phyloP scores from a whole-genome alignment of 2,113 vertebrate genomes.

The Greenwoodochromis staneri region DNA sequence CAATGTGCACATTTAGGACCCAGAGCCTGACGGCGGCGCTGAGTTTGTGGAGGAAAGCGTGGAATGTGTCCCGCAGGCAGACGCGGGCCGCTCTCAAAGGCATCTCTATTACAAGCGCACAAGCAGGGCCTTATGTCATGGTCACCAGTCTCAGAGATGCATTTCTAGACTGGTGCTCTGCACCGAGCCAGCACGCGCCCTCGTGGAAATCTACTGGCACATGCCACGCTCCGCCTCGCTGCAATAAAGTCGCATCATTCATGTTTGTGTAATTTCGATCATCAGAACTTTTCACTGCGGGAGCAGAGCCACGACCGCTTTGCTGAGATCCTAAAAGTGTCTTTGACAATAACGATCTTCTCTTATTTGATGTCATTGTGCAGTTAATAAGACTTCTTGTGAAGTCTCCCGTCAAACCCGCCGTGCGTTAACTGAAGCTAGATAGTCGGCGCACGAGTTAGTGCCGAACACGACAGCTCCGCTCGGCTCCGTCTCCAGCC shows the following conservation, averaged over 20 bases:
- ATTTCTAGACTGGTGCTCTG: slow-evolving; percentile 19
- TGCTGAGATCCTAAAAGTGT: not conserved
- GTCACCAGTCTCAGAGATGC: slow-evolving; percentile 20
- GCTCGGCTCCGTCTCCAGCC: slow-evolving; percentile 27
- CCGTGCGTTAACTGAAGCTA: not conserved
- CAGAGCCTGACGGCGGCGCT: slow-evolving; percentile 5
- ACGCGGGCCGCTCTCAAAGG: slow-evolving; percentile 61
- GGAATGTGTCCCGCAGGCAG: slow-evolving; percentile 61
- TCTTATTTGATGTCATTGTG: not conserved
- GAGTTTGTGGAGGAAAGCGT: slow-evolving; percentile 61
- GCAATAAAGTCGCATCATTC: not conserved
- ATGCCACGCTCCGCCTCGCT: not conserved
- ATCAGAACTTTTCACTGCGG: not conserved
- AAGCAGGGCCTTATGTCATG: slow-evolving; percentile 64
- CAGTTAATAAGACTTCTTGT: not conserved
- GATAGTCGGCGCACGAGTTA: not conserved
- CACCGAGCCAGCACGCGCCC: slow-evolving; percentile 20
- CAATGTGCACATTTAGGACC: slow-evolving; percentile 69
- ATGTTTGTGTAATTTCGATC: not conserved
- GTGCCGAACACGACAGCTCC: slow-evolving; percentile 7
- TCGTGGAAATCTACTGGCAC: slow-evolving; percentile 61
- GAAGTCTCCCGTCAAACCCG: slow-evolving; percentile 5
- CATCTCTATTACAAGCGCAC: slow-evolving; percentile 66
- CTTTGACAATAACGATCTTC: not conserved
- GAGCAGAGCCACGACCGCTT: not conserved